These are phyloP conservation scores for Nineta flava DNA, from an alignment of 2,888 invertebrate genomes.

Conservation along the genomic window DNA sequence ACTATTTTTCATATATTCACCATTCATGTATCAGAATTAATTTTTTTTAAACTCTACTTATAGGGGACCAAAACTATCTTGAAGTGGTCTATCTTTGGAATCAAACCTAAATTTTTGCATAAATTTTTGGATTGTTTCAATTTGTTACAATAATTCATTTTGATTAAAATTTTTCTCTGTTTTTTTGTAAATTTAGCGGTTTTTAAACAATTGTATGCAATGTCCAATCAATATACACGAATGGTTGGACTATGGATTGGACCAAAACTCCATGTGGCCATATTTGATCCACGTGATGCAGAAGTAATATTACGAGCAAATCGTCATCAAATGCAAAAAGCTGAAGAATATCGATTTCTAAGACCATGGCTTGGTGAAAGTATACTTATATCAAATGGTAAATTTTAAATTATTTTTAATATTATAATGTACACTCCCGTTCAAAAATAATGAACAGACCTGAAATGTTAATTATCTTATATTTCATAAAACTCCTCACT, in stretches of 20 bases:
- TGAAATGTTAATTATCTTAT: too few species aligned
- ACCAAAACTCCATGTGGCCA: slow-evolving; percentile 13
- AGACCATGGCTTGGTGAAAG: slow-evolving; percentile 17
- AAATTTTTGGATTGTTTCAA: too few species aligned
- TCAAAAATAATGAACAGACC: too few species aligned
- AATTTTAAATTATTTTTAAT: background rate
- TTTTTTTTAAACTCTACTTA: too few species aligned
- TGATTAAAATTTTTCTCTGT: slow-evolving; percentile 4
- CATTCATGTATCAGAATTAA: too few species aligned
- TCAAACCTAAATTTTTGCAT: background rate
- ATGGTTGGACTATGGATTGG: slow-evolving; percentile 16
- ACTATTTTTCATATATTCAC: too few species aligned
- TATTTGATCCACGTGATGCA: slow-evolving; percentile 15
- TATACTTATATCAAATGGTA: slow-evolving; percentile 14
- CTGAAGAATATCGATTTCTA: slow-evolving; percentile 15
- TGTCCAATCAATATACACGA: slow-evolving; percentile 10
- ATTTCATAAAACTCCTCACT: too few species aligned
- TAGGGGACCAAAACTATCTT: too few species aligned
- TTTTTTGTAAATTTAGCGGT: slow-evolving; percentile 9
- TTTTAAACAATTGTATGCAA: slow-evolving; percentile 7
- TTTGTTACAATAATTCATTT: background rate
- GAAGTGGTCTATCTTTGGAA: too few species aligned
- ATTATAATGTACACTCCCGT: too few species aligned
- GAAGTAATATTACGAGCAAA: slow-evolving; percentile 14
- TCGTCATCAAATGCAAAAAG: slow-evolving; percentile 12